phyloP scores from a whole-genome alignment of 2,797 vertebrate genomes.

The Gallinago stenura region DNA sequence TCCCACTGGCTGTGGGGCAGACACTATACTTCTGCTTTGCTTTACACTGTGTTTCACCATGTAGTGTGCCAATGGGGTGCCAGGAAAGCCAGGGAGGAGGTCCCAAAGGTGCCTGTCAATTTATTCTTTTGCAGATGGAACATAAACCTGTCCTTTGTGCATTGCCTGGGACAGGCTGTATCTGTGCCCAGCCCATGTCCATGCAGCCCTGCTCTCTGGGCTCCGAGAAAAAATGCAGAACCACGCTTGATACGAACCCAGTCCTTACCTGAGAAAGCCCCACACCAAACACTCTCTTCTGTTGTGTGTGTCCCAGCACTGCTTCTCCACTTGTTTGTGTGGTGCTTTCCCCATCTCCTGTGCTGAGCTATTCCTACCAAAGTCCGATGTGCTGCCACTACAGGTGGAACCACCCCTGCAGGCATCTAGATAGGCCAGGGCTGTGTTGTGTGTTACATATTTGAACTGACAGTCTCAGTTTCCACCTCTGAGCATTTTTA shows the following conservation, averaged over 20 bases:
- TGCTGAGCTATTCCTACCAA: neutral
- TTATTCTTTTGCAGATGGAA: neutral
- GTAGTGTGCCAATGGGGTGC: neutral
- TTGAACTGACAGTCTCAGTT: neutral
- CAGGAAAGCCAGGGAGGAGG: neutral
- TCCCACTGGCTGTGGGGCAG: neutral
- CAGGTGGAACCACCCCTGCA: neutral
- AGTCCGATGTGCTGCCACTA: neutral
- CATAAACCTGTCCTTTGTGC: neutral
- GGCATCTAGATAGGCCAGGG: neutral
- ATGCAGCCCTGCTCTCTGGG: neutral
- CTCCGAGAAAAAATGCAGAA: neutral
- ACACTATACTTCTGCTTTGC: fast-evolving
- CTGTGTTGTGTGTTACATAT: neutral
- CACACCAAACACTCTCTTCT: neutral
- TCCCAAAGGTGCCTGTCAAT: neutral
- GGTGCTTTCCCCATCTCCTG: neutral
- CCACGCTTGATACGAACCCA: neutral
- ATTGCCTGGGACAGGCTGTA: neutral
- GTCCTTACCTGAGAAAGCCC: neutral
- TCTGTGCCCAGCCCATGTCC: no score
- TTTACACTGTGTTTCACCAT: fast-evolving
- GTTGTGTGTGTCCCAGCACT: neutral
- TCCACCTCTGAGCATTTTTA: neutral
- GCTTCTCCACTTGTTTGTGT: fast-evolving